Evolutionary conservation across 2,888 invertebrate genomes (phyloP).

Genomic region (Andrena praecox): DNA sequence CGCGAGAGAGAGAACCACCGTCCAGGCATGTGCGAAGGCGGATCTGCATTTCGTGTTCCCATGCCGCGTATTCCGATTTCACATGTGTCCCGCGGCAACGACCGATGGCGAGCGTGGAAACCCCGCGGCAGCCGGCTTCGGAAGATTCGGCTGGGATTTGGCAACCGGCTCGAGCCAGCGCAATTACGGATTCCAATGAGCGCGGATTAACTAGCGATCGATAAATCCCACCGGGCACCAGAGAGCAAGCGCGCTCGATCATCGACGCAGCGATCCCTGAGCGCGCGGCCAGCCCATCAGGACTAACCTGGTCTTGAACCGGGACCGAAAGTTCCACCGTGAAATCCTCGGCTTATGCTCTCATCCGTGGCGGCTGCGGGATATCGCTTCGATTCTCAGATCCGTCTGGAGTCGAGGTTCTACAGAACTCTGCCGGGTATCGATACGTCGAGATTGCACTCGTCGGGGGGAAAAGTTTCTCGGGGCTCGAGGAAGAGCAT

Average conservation of each 20-base stretch:
- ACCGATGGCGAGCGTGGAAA: not conserved
- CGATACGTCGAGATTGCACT: not conserved
- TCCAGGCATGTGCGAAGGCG: constrained; percentile 69
- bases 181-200: not conserved
- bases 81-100: constrained; percentile 61
- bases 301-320: not conserved
- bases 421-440: not conserved
- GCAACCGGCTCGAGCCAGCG: constrained; percentile 1
- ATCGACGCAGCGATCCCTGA: not conserved
- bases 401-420: not conserved
- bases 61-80: constrained; percentile 62
- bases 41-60: constrained; percentile 72
- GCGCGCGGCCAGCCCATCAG: not conserved
- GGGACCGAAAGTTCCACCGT: not conserved
- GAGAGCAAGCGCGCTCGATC: not conserved
- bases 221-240: not conserved
- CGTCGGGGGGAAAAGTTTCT: constrained; percentile 10
- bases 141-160: constrained; percentile 34
- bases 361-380: not conserved
- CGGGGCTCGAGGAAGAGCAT: not conserved
- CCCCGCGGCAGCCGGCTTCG: constrained; percentile 25
- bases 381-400: too few species aligned
- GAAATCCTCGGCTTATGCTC: constrained; percentile 1
- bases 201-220: not conserved
- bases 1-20: constrained; percentile 8